Percentiles rank a stretch among this genome's conserved stretches.
phyloP scores from a whole-genome alignment of 2,888 invertebrate genomes.

The Tromatobia lineatoria region DNA sequence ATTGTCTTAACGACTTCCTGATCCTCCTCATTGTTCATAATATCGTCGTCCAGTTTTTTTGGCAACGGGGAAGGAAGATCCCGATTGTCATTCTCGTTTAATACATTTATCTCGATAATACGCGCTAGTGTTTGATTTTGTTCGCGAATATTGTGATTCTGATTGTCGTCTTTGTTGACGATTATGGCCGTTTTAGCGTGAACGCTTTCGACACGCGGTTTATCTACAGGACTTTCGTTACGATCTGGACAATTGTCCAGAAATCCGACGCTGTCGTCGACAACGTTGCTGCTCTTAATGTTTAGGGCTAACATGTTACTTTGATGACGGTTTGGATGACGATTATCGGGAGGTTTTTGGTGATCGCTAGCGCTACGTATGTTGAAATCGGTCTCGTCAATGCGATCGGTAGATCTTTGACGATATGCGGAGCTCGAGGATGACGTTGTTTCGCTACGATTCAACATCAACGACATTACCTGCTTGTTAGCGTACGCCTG shows the following conservation, averaged over 20 bases:
- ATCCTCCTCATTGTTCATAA: slow-evolving; percentile 63
- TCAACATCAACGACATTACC: slow-evolving; percentile 84
- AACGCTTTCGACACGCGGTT: slow-evolving; percentile 61
- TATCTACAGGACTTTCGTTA: slow-evolving; percentile 85
- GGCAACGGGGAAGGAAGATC: slow-evolving; percentile 50
- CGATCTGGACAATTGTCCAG: slow-evolving; percentile 86
- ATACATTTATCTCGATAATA: slow-evolving; percentile 72
- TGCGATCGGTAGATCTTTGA: slow-evolving; percentile 85
- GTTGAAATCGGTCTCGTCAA: slow-evolving; percentile 85
- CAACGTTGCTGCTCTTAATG: slow-evolving; percentile 78
- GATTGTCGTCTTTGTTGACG: slow-evolving; percentile 76
- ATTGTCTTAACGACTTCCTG: slow-evolving; percentile 48
- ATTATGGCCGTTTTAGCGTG: slow-evolving; percentile 51
- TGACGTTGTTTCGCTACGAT: slow-evolving; percentile 66
- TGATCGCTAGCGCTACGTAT: slow-evolving; percentile 84
- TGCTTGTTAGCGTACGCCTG: slow-evolving; percentile 85
- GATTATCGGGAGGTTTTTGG: slow-evolving; percentile 68
- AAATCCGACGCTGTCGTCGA: slow-evolving; percentile 86
- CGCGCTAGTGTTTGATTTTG: slow-evolving; percentile 1
- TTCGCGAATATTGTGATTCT: slow-evolving; percentile 34
- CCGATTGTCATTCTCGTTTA: slow-evolving; percentile 65
- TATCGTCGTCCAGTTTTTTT: slow-evolving; percentile 63
- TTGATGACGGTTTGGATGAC: slow-evolving; percentile 60
- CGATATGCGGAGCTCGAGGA: slow-evolving; percentile 74
- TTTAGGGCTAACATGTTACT: slow-evolving; percentile 60